These are phyloP conservation scores for Trochalopteron elliotii DNA, from an alignment of 2,113 vertebrate species.

Conservation along the genomic window DNA sequence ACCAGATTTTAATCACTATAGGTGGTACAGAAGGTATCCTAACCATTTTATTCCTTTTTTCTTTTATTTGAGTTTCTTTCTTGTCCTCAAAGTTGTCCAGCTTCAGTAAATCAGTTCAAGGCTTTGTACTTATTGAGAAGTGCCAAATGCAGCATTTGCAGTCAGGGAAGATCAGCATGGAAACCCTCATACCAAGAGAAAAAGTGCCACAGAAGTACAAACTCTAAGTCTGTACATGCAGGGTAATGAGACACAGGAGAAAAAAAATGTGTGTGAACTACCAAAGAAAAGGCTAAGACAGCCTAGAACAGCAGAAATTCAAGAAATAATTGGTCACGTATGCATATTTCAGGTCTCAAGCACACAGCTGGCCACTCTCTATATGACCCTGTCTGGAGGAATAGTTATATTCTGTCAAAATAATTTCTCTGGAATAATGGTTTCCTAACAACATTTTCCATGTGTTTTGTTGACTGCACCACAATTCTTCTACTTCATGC, in stretches of 20 bases:
- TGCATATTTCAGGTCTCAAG: neutral
- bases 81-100: neutral
- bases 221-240: neutral
- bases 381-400: neutral
- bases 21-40: neutral
- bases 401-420: neutral
- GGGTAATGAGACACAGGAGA: neutral
- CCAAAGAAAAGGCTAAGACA: neutral
- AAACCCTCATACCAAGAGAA: neutral
- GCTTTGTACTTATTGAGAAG: neutral
- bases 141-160: neutral
- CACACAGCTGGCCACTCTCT: neutral
- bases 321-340: neutral
- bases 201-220: neutral
- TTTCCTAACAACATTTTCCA: neutral
- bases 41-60: neutral
- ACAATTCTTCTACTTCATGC: neutral
- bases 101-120: neutral
- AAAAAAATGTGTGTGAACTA: neutral
- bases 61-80: neutral
- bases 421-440: neutral
- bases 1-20: accelerated
- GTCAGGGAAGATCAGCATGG: neutral
- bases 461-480: neutral
- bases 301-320: neutral